phyloP scores from a whole-genome alignment of 2,113 vertebrate genomes.

The Notarius lentiginosus region DNA sequence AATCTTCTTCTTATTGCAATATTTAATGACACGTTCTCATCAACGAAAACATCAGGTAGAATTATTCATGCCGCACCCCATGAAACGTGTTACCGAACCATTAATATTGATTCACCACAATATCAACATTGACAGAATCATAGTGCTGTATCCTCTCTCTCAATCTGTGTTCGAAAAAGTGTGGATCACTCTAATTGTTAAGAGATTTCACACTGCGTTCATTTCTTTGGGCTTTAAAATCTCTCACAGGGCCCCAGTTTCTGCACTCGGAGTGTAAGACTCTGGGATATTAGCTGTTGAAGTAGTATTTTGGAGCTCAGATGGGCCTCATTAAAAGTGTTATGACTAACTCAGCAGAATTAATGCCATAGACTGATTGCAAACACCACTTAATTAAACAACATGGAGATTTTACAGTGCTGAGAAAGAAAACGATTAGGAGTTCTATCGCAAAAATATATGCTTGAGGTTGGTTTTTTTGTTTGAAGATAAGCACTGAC shows the following conservation, averaged over 20 bases:
- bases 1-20: constrained; percentile 17
- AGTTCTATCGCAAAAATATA: constrained; percentile 16
- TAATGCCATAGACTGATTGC: constrained; percentile 46
- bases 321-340: constrained; percentile 44
- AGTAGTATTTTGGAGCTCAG: constrained; percentile 38
- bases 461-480: not conserved
- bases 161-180: not conserved
- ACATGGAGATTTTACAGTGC: constrained; percentile 33
- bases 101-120: constrained; percentile 28
- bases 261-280: constrained; percentile 31
- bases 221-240: constrained; percentile 41
- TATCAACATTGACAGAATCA: constrained; percentile 21
- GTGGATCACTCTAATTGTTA: constrained; percentile 43
- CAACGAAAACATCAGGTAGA: constrained; percentile 34
- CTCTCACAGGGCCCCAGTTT: constrained; percentile 38
- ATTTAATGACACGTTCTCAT: constrained; percentile 36
- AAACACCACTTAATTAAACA: constrained; percentile 49
- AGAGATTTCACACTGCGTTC: constrained; percentile 32
- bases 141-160: not conserved
- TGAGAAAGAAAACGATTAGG: constrained; percentile 36
- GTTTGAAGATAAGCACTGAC: not conserved
- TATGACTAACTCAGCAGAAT: constrained; percentile 49
- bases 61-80: constrained; percentile 23
- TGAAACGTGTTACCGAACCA: constrained; percentile 16
- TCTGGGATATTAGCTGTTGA: constrained; percentile 37